Conservation (phyloP, 2,888 invertebrate species). For the Scaptodrosophila latifasciaeformis region DNA sequence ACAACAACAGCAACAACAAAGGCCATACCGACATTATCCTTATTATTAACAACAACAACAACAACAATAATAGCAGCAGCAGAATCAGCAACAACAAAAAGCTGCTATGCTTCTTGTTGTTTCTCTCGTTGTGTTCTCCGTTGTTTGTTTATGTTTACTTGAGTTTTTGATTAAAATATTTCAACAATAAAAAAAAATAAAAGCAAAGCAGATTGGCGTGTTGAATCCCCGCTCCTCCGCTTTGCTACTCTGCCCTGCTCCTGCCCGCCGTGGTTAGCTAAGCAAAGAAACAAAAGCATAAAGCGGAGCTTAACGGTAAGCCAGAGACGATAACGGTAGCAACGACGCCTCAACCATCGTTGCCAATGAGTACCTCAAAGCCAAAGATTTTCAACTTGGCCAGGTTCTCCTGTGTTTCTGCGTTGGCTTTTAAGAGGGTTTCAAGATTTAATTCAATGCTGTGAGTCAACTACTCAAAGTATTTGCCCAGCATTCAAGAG, state of each 20-base stretch:
- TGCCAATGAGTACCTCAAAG: too few relatives aligned
- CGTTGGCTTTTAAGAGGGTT: too few relatives aligned
- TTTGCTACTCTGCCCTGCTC: not conserved
- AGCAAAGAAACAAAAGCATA: conserved; percentile 2
- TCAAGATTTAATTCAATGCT: too few relatives aligned
- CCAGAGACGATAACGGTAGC: not conserved
- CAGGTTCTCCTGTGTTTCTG: too few relatives aligned
- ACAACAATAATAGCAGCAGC: not conserved
- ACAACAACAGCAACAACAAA: conserved; percentile 12
- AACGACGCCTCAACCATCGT: too few relatives aligned
- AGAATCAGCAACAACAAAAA: not conserved
- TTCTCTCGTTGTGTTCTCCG: not conserved
- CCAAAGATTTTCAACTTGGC: too few relatives aligned
- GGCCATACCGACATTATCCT: conserved; percentile 5
- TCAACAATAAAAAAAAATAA: conserved; percentile 15
- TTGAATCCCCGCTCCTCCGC: not conserved
- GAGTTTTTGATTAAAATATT: conserved; percentile 18
- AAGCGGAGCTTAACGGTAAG: not conserved
- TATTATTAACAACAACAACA: conserved; percentile 5
- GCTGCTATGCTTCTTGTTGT: not conserved
- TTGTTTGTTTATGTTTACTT: conserved; percentile 14
- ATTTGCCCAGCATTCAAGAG: too few relatives aligned
- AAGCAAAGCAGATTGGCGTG: conserved; percentile 6
- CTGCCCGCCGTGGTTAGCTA: not conserved
- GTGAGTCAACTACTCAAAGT: too few relatives aligned